Percentiles rank a stretch among this genome's conserved stretches.
Conservation (phyloP, 2,888 invertebrate species). For the Ochropleura leucogaster region DNA sequence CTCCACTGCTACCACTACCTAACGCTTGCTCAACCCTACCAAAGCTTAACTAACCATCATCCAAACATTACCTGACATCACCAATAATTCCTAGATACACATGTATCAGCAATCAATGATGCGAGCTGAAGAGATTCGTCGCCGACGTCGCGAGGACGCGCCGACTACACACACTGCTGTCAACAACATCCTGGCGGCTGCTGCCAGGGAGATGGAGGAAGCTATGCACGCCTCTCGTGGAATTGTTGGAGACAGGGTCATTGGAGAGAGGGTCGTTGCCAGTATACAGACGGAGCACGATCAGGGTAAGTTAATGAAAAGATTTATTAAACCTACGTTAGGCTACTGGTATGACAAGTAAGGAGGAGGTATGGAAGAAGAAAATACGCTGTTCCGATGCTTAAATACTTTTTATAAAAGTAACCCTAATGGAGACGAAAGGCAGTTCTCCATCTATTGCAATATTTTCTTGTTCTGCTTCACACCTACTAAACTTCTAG, state of each 20-base stretch:
- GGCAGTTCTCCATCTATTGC: too few species aligned
- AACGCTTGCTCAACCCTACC: slow-evolving; percentile 41
- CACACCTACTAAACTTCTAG: too few species aligned
- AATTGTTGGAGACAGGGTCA: slow-evolving; percentile 63
- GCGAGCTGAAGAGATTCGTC: slow-evolving; percentile 86
- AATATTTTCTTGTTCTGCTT: too few species aligned
- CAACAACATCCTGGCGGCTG: slow-evolving; percentile 88
- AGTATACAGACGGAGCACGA: slow-evolving; percentile 87
- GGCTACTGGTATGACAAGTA: background rate
- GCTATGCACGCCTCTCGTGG: slow-evolving; percentile 77
- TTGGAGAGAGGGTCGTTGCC: slow-evolving; percentile 76
- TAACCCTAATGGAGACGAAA: too few species aligned
- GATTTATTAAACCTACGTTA: background rate
- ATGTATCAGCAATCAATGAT: slow-evolving; percentile 90
- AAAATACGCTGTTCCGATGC: background rate
- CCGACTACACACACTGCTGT: slow-evolving; percentile 87
- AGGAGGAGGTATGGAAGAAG: background rate
- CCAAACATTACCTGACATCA: slow-evolving; percentile 59
- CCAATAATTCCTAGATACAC: slow-evolving; percentile 80
- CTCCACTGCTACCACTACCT: slow-evolving; percentile 9
- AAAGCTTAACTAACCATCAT: slow-evolving; percentile 52
- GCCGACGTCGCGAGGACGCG: slow-evolving; percentile 84
- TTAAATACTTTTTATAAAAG: too few species aligned
- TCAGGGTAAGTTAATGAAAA: slow-evolving; percentile 71
- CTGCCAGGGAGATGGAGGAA: slow-evolving; percentile 88